phyloP scores from a whole-genome alignment of 2,797 vertebrate species.

The Chlorospingus flavigularis region DNA sequence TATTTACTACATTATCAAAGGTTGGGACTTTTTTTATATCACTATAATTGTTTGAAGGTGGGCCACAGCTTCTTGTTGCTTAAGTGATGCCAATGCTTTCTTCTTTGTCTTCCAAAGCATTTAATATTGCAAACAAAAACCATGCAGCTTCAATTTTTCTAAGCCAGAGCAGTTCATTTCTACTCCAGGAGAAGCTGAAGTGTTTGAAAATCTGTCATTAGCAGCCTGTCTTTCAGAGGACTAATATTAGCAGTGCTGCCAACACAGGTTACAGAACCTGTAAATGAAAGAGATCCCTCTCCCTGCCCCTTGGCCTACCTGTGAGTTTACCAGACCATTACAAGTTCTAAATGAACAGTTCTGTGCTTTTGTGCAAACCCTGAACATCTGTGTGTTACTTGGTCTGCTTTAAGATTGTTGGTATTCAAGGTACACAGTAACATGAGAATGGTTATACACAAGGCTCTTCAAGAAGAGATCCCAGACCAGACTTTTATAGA shows the following conservation, averaged over 20 bases:
- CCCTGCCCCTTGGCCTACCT: not conserved
- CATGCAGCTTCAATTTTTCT: not conserved
- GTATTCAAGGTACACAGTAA: not conserved
- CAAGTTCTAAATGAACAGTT: constrained; percentile 19
- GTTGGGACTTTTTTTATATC: not conserved
- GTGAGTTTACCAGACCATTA: not conserved
- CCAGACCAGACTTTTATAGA: not conserved
- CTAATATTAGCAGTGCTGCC: constrained; percentile 7
- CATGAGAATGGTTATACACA: not conserved
- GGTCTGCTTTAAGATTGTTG: not conserved
- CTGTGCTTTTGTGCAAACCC: not conserved
- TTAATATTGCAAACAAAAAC: not conserved
- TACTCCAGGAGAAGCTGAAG: not conserved
- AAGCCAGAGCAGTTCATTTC: not conserved
- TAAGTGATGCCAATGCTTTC: not conserved
- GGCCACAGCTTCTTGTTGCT: not conserved
- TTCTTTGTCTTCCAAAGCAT: not conserved
- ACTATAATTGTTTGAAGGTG: not conserved
- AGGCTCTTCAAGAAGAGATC: not conserved
- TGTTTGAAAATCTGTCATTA: constrained; percentile 44
- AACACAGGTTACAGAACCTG: constrained; percentile 6
- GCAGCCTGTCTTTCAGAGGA: not conserved
- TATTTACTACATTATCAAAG: not conserved
- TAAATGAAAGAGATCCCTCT: not conserved
- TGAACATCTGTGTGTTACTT: not conserved